Base-by-base conservation (phyloP, 2,888 invertebrate genomes). In the Rhamnusium bicolor region DNA sequence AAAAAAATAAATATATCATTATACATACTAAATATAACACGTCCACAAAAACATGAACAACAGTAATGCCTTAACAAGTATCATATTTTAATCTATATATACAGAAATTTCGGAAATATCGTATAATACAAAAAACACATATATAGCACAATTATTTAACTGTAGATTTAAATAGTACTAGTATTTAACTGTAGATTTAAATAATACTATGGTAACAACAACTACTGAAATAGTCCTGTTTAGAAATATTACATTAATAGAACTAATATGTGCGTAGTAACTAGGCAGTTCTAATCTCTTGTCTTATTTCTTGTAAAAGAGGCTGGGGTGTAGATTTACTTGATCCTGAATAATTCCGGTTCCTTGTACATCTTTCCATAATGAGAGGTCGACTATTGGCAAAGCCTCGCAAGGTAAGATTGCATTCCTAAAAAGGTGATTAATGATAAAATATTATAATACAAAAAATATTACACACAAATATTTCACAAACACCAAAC, bases 331-430 rank as follows among this genome's bases (percentile, higher is more conserved):
- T n/a, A 61, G 46, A 40, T 53, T 65, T 29, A 65, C 1, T 29
- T 65, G 51, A 12, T 65, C 65, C 32, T 65, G 65, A 6, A 29
- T 19, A n/a, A 53, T 1, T 14, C 51, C 49, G 0, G 27, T 2
- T 46, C 40, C 58, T 46, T 56, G 62, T 14, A 18, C 70, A 66
- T 90, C 91, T 78, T 88, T 88, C 93, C 93, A 93, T 56, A 90
- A 85, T 0, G 89, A 88, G 19, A 93, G 87, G 85, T 93, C 91
- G 14, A 93, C 86, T 74, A 86, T 84, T 12, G 92, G 91, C 70
- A 93, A 87, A 19, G 89, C 81, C 12, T 89, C 86, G 83, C 93
- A 93, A 73, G 89, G 89, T 69, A 90, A 84, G 47, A 93, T 83
- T 18, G 90, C 90, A 85, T 93, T 93, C 21, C 93, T 93, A 82